Evolutionary conservation across 1,140 invertebrate species (phyloP), one percentile per base, ranked within the genome.

Genomic region (Drosophila carrolli): DNA sequence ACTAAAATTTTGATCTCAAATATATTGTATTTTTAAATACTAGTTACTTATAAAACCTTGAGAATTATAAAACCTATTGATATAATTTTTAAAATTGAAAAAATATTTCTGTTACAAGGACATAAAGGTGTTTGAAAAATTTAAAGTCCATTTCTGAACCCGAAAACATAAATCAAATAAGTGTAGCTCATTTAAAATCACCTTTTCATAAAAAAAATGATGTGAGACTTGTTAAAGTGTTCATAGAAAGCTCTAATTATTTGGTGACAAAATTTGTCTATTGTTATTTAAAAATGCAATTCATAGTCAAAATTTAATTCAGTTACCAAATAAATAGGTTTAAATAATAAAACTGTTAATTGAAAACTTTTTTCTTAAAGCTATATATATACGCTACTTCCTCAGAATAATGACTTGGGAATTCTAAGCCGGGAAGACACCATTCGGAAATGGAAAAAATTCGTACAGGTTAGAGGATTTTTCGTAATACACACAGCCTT

Each of bases 381-480:
- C 50, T 6, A 53, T 53, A 53, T 53, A 53, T 53, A 53, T 53
- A 53, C 50, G 50, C 50, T 53, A 53, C 50, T 53, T 53, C 14
- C 59, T 55, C 19, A 4, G n/a, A 57, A 61, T 35, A 41, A 16
- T 9, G 19, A 53, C 46, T 27, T 60, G 48, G 32, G 27, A 62
- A 58, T 43, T 32, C 56, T 23, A 23, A 62, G 14, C 50, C 50
- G 50, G 32, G 50, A 53, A 53, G 50, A 53, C 50, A 53, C 50
- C 50, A 53, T 53, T 53, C 29, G 50, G 50, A 53, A 53, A 53
- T 53, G 50, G 50, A 16, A 53, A 37, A 37, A 37, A 7, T 53
- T 53, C 50, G 50, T 37, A 53, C 50, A 53, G 50, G 50, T 53
- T 53, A 37, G 50, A 53, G 9, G 32, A 16, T 37, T 35, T 37